phyloP scores from a whole-genome alignment of 1,140 invertebrate species.

The Drosophila nigromelanica region DNA sequence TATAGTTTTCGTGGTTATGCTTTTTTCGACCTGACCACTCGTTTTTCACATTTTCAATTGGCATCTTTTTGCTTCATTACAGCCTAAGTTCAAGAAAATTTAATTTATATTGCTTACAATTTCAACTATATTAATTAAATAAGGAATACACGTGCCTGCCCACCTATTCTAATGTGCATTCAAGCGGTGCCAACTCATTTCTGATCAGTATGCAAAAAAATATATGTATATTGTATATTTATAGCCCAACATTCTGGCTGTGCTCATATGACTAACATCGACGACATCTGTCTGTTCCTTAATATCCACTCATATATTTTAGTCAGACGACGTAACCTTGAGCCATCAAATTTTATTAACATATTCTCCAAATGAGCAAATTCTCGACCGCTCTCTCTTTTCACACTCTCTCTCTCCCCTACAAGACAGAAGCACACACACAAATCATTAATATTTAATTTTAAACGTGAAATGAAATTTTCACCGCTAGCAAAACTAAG shows the following conservation, averaged over 20 bases:
- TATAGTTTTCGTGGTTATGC: no score
- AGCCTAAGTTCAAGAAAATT: no score
- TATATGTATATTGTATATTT: not conserved
- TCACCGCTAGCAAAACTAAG: constrained; percentile 12
- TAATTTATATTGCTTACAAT: not conserved
- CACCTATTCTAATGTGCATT: not conserved
- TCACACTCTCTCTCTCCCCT: not conserved
- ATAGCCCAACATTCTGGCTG: not conserved
- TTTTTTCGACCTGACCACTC: no score
- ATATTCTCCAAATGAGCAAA: constrained; percentile 43
- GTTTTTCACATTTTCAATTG: no score
- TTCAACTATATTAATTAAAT: not conserved
- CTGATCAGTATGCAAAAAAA: not conserved
- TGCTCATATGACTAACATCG: constrained; percentile 6
- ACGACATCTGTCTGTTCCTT: constrained; percentile 7
- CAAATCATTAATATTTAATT: constrained; percentile 33
- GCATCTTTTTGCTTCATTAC: no score
- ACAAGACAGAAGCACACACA: not conserved
- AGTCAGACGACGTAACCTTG: constrained; percentile 22
- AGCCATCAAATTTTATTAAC: constrained; percentile 40
- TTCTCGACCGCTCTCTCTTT: not conserved
- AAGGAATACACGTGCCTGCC: not conserved
- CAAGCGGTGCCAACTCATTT: not conserved
- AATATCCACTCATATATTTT: constrained; percentile 12
- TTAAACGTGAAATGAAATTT: constrained; percentile 20